A percentile compares a stretch with the other conserved stretches of the same genome.
Evolutionary conservation across 2,797 vertebrate genomes (phyloP).

Genomic region (Leptatherina wallacei): DNA sequence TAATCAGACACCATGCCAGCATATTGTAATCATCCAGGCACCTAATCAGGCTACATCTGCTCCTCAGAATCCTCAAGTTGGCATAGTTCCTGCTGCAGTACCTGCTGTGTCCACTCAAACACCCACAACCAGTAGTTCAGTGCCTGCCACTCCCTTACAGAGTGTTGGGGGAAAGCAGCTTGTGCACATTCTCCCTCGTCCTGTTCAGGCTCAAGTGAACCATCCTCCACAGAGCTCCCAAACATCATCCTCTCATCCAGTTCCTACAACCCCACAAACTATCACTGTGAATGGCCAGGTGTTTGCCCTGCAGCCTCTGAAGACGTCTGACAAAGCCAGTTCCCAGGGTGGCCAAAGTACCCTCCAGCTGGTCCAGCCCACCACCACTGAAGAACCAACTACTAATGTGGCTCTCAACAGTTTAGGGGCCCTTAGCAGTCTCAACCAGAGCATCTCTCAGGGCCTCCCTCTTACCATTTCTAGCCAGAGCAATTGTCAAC

Average conservation of each 20-base stretch:
- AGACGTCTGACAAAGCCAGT: constrained; percentile 88
- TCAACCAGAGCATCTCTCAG: constrained; percentile 97
- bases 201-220: constrained; percentile 75
- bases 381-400: constrained; percentile 92
- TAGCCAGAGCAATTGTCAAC: constrained; percentile 86
- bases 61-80: constrained; percentile 85
- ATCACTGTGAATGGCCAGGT: constrained; percentile 97
- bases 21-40: constrained; percentile 97
- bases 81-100: constrained; percentile 83
- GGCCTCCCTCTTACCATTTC: constrained; percentile 82
- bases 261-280: constrained; percentile 88
- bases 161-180: constrained; percentile 94
- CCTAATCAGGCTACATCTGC: constrained; percentile 88
- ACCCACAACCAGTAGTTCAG: constrained; percentile 75
- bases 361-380: constrained; percentile 95
- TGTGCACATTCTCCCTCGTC: constrained; percentile 95
- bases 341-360: constrained; percentile 84
- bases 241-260: constrained; percentile 80
- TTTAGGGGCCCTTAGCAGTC: constrained; percentile 94
- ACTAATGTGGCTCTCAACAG: constrained; percentile 95
- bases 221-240: constrained; percentile 78
- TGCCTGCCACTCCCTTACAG: constrained; percentile 84
- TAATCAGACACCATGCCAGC: constrained; percentile 91
- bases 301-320: constrained; percentile 94
- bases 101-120: constrained; percentile 81